Conservation (phyloP, 2,797 vertebrate genomes). For the Lateolabrax maculatus region DNA sequence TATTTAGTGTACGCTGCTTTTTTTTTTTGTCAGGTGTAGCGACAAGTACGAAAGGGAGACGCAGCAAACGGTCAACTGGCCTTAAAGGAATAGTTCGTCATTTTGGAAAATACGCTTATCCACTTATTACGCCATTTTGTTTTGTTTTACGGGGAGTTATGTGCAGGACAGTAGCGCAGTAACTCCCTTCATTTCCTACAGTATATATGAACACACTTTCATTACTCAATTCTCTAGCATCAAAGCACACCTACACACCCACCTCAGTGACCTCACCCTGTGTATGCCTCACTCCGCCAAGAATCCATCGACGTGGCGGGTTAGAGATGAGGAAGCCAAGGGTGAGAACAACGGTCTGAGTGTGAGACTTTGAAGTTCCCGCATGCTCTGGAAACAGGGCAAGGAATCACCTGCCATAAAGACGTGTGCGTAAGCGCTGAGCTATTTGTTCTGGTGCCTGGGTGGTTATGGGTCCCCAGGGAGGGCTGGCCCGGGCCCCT, state of each 20-base stretch:
- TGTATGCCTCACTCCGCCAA: constrained; percentile 48
- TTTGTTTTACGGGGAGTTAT: background rate
- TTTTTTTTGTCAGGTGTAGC: background rate
- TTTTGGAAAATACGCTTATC: background rate
- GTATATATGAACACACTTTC: constrained; percentile 13
- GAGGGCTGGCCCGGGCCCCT: constrained; percentile 77
- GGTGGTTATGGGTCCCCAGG: constrained; percentile 83
- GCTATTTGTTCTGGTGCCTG: constrained; percentile 84
- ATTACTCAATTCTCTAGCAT: constrained; percentile 36
- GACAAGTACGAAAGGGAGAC: background rate
- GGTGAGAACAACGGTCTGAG: constrained; percentile 54
- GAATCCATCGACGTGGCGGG: constrained; percentile 64
- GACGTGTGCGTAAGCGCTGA: constrained; percentile 77
- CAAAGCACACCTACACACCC: constrained; percentile 55
- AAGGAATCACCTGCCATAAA: constrained; percentile 84
- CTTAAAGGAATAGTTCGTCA: background rate
- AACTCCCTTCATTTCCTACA: constrained; percentile 14
- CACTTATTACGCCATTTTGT: background rate
- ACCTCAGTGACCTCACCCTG: constrained; percentile 53
- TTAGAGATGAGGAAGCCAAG: constrained; percentile 63
- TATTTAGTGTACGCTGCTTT: too few species aligned
- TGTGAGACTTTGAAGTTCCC: constrained; percentile 75
- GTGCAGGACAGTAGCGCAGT: background rate
- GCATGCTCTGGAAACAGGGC: constrained; percentile 67
- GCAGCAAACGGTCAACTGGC: background rate